These are phyloP conservation scores for Mesorhabditis spiculigera DNA, from an alignment of 2,888 invertebrate species.

Conservation along the genomic window DNA sequence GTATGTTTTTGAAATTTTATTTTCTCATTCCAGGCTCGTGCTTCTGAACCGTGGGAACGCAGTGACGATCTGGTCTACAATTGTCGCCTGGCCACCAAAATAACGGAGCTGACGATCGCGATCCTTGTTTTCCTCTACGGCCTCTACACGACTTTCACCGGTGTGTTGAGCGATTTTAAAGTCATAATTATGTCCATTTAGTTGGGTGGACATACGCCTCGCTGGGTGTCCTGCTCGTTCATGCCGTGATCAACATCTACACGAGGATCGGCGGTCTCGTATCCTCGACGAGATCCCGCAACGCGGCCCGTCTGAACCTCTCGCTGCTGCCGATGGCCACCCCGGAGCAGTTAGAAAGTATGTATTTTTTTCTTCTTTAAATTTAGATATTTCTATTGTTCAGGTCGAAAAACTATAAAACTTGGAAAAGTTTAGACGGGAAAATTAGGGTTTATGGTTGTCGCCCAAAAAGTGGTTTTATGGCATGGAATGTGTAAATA, in stretches of 20 bases:
- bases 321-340: constrained; percentile 61
- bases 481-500: too few relatives aligned
- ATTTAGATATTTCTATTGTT: not conserved
- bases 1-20: constrained; percentile 5
- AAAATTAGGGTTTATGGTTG: too few relatives aligned
- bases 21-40: constrained; percentile 24
- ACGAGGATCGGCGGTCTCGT: constrained; percentile 61
- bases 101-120: constrained; percentile 64
- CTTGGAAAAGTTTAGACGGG: not conserved
- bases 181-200: constrained; percentile 12
- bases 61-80: constrained; percentile 65
- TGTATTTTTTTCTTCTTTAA: constrained; percentile 37
- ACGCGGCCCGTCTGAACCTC: constrained; percentile 63
- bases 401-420: not conserved
- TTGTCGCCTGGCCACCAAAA: constrained; percentile 61
- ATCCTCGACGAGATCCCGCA: constrained; percentile 61
- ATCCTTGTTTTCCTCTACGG: constrained; percentile 65
- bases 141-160: constrained; percentile 32
- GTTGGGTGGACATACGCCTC: constrained; percentile 38
- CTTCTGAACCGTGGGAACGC: constrained; percentile 62
- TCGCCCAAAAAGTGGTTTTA: too few relatives aligned
- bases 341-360: constrained; percentile 58
- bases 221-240: constrained; percentile 61
- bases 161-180: constrained; percentile 8
- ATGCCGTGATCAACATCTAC: constrained; percentile 65